These are phyloP conservation scores for Scolopax bukidnonensis DNA, from an alignment of 2,797 vertebrate species.

Conservation along the genomic window DNA sequence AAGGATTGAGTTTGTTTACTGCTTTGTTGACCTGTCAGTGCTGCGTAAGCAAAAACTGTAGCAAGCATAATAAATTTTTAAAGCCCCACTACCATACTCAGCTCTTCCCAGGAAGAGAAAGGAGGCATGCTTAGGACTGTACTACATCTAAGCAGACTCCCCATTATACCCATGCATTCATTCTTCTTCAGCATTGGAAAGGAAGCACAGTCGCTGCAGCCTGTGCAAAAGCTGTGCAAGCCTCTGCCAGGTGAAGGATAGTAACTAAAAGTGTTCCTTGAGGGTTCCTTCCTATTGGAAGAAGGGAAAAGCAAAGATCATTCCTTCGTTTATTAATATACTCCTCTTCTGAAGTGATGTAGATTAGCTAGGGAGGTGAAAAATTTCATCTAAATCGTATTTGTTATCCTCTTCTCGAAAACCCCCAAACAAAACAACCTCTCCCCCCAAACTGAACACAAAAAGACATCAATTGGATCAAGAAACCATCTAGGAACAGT, in stretches of 20 bases:
- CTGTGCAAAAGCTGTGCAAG: not conserved
- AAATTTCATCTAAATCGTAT: not conserved
- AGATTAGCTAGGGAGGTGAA: not conserved
- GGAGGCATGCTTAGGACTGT: too few species aligned
- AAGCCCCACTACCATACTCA: not conserved
- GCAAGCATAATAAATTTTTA: not conserved
- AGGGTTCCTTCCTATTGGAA: not conserved
- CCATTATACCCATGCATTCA: rapidly evolving
- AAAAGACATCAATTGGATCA: not conserved
- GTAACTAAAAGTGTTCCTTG: not conserved
- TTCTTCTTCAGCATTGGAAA: not conserved
- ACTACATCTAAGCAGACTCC: not conserved
- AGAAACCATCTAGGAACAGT: not conserved
- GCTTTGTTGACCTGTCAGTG: not conserved
- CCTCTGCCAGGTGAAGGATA: rapidly evolving
- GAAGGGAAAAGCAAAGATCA: not conserved
- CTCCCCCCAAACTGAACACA: too few species aligned
- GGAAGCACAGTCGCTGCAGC: not conserved
- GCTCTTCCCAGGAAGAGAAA: not conserved
- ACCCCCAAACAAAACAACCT: not conserved
- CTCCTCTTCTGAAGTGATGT: not conserved
- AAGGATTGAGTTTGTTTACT: not conserved
- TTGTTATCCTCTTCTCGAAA: not conserved
- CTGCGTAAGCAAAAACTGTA: not conserved
- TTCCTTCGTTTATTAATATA: not conserved